A percentile compares a stretch with the other conserved stretches of the same genome.
phyloP scores from a whole-genome alignment of 2,113 vertebrate species.

The Pao palembangensis region DNA sequence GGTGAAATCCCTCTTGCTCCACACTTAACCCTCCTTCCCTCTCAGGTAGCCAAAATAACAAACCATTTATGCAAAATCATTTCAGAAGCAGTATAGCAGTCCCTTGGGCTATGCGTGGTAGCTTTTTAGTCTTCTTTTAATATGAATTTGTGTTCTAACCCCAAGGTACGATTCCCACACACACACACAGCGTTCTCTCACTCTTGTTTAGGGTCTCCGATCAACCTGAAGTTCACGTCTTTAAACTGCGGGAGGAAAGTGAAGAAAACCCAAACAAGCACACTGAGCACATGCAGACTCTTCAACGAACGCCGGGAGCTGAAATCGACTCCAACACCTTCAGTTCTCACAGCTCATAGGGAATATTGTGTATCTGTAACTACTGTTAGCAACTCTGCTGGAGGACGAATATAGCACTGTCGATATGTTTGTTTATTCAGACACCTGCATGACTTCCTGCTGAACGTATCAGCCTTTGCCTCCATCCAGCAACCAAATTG shows the following conservation, averaged over 20 bases:
- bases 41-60: constrained; percentile 22
- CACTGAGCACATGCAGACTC: no score
- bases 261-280: no score
- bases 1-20: neutral
- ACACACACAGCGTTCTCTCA: no score
- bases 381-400: neutral
- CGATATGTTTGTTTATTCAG: constrained; percentile 28
- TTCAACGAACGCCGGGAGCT: no score
- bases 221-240: no score
- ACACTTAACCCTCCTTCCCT: neutral
- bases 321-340: no score
- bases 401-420: constrained; percentile 22
- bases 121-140: constrained; percentile 49
- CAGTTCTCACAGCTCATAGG: no score
- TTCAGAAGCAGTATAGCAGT: constrained; percentile 35
- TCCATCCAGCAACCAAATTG: constrained; percentile 1
- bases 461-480: constrained; percentile 1
- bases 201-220: no score
- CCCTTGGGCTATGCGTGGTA: constrained; percentile 44
- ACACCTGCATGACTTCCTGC: neutral
- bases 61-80: constrained; percentile 40
- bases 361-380: neutral
- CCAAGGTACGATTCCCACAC: constrained; percentile 24
- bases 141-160: constrained; percentile 37
- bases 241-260: no score